Conservation (phyloP, 2,797 vertebrate species). For the Parotocinclus haroldoi region DNA sequence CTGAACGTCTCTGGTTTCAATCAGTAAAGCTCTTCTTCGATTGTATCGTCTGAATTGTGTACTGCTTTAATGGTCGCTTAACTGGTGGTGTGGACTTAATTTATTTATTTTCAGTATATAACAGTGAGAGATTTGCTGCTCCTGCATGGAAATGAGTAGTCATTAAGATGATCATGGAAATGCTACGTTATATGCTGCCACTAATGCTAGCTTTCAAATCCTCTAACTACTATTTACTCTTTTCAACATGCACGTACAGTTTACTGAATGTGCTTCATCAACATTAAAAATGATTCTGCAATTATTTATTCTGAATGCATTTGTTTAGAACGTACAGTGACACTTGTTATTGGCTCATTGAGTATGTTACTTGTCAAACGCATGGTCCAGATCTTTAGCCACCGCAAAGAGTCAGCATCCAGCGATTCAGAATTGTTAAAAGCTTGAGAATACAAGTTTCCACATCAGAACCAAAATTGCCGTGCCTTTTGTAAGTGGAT, state of each 20-base stretch:
- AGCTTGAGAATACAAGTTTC: no score
- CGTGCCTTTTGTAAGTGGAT: no score
- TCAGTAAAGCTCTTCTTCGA: constrained; percentile 40
- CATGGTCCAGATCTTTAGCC: no score
- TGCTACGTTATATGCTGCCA: no score
- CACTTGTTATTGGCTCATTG: no score
- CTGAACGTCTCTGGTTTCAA: constrained; percentile 37
- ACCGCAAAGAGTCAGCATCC: no score
- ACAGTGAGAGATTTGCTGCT: constrained; percentile 46
- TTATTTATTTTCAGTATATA: constrained; percentile 70
- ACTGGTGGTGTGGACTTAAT: constrained; percentile 61
- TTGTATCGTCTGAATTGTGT: constrained; percentile 47
- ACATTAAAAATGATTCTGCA: no score
- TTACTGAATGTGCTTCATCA: not conserved
- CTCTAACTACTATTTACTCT: not conserved
- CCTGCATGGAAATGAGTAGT: constrained; percentile 43
- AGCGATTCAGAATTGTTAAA: no score
- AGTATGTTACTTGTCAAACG: no score
- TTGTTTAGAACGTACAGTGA: no score
- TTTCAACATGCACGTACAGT: not conserved
- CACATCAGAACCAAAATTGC: no score
- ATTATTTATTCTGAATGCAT: no score
- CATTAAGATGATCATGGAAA: not conserved
- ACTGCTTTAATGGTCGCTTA: constrained; percentile 53
- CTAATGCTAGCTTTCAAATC: constrained; percentile 9